Conservation (phyloP, 2,888 invertebrate genomes). For the Drosophila pseudotalamancana region DNA sequence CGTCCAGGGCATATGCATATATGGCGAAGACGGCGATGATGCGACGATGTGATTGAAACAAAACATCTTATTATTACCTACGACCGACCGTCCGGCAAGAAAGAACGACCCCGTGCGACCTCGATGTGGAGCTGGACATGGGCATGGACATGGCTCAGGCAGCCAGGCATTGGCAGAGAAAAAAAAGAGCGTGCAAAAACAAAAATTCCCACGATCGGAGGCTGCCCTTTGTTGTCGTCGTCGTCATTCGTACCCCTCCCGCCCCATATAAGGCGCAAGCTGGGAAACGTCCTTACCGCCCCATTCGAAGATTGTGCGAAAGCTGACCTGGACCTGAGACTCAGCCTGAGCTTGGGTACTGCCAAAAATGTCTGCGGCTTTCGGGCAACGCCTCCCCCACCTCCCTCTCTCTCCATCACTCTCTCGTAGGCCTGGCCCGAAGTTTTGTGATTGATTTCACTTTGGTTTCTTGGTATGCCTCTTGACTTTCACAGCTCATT, state of each 20-base stretch:
- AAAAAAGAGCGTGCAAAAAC: conserved; percentile 67
- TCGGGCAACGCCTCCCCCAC: conserved; percentile 43
- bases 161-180: conserved; percentile 27
- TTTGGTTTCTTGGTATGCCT: conserved; percentile 41
- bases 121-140: conserved; percentile 57
- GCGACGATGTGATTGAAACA: conserved; percentile 80
- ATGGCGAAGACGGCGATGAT: conserved; percentile 45
- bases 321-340: too few species aligned
- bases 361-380: conserved; percentile 64
- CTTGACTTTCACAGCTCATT: conserved; percentile 78
- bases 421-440: conserved; percentile 9
- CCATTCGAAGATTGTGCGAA: conserved; percentile 50
- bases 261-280: conserved; percentile 69
- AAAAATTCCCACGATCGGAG: conserved; percentile 72
- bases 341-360: too few species aligned
- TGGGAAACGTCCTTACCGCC: conserved; percentile 70
- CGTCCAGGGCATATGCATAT: conserved; percentile 43
- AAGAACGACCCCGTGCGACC: conserved; percentile 76
- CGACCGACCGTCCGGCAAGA: conserved; percentile 43
- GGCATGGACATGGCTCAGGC: conserved; percentile 17
- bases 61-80: conserved; percentile 78
- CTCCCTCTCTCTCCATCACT: conserved; percentile 8
- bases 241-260: conserved; percentile 32
- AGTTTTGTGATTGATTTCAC: conserved; percentile 72
- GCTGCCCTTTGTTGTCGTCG: conserved; percentile 59